Evolutionary conservation across 2,888 invertebrate genomes (phyloP).

Genomic region (Drosophila recens): DNA sequence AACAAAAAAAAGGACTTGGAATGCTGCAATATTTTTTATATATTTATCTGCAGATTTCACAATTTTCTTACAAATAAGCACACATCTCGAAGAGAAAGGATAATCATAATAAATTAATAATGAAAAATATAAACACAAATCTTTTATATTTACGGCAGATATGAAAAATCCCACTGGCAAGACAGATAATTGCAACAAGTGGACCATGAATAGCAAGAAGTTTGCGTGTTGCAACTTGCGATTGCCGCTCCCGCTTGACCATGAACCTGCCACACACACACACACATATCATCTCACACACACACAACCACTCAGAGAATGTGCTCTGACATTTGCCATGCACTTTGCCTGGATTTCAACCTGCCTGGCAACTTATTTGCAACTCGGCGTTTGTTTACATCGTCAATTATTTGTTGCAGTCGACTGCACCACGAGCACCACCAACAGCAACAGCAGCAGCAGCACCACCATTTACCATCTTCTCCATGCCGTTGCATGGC

Average conservation of each 20-base stretch:
- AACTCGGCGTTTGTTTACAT: constrained; percentile 57
- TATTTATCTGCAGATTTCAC: not conserved
- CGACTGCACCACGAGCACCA: constrained; percentile 7
- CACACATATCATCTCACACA: not conserved
- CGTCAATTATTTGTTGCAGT: constrained; percentile 51
- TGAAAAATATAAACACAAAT: not conserved
- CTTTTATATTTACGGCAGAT: constrained; percentile 21
- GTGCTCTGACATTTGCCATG: constrained; percentile 40
- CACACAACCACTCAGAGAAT: not conserved
- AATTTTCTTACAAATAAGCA: not conserved
- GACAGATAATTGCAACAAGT: constrained; percentile 53
- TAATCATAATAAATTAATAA: not conserved
- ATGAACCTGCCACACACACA: constrained; percentile 54
- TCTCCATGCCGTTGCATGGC: constrained; percentile 4
- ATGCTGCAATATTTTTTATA: constrained; percentile 1
- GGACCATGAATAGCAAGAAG: constrained; percentile 62
- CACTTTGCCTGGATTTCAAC: constrained; percentile 26
- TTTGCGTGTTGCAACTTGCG: constrained; percentile 37
- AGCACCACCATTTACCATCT: not conserved
- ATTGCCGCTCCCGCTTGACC: constrained; percentile 50
- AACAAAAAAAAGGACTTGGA: constrained; percentile 6
- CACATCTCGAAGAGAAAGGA: not conserved
- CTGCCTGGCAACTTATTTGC: constrained; percentile 32
- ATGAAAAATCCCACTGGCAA: constrained; percentile 17
- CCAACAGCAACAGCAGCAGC: constrained; percentile 1